A percentile compares a stretch with the other conserved stretches of the same genome.
These are phyloP conservation scores for Parazoanthus darwini DNA, from an alignment of 92 coral and sea anemone species.

Conservation along the genomic window DNA sequence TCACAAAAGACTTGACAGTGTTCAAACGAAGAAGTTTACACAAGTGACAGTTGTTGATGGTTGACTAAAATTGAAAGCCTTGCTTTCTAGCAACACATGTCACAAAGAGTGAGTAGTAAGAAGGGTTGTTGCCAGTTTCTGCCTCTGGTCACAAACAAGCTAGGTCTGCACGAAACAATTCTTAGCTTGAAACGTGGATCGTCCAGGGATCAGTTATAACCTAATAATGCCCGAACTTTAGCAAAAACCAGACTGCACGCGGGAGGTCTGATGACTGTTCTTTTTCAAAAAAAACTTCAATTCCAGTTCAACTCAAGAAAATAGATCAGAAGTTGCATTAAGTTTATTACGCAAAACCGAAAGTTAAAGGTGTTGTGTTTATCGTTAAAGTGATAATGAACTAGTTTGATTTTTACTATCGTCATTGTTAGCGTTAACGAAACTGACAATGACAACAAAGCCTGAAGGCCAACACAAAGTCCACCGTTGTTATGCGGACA, in stretches of 20 bases:
- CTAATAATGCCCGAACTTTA: no score
- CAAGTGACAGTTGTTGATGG: not conserved
- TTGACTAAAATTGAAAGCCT: no score
- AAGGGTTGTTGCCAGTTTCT: not conserved
- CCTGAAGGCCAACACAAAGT: constrained; percentile 1
- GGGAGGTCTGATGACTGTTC: not conserved
- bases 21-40: constrained; percentile 2
- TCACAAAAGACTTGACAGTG: constrained; percentile 6
- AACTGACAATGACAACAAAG: constrained; percentile 5
- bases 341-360: not conserved
- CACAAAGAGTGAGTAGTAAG: not conserved
- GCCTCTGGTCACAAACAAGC: not conserved
- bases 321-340: not conserved
- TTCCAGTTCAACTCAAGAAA: no score
- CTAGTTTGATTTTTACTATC: not conserved
- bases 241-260: not conserved
- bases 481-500: constrained; percentile 21
- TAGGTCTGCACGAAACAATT: no score
- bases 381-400: constrained; percentile 25
- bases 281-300: not conserved
- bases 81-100: no score
- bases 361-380: not conserved
- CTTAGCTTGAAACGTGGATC: no score
- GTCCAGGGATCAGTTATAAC: no score
- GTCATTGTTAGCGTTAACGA: not conserved